Conservation (phyloP, 2,113 vertebrate genomes). For the Ceratotherium simum region DNA sequence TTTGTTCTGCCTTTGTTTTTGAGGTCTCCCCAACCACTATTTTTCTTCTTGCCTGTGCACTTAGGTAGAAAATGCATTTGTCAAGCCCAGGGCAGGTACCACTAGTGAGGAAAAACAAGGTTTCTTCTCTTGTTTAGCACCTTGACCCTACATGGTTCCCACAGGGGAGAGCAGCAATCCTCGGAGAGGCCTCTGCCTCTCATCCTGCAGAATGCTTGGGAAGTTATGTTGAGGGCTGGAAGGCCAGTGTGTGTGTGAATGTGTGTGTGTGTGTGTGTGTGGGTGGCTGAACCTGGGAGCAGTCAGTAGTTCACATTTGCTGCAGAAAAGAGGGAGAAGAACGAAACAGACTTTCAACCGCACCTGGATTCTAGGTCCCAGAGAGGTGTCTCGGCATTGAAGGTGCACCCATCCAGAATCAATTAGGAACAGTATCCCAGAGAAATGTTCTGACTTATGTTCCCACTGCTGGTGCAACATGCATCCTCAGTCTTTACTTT, state of each 20-base stretch:
- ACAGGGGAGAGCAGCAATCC: background rate
- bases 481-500: background rate
- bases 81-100: background rate
- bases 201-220: background rate
- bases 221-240: background rate
- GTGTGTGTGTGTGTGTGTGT: background rate
- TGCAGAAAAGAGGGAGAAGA: background rate
- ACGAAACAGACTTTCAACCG: background rate
- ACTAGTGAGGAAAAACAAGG: background rate
- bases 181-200: background rate
- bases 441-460: background rate
- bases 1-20: background rate
- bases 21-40: background rate
- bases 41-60: background rate
- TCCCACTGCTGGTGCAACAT: fast-evolving
- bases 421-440: background rate
- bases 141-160: background rate
- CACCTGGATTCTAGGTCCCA: background rate
- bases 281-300: background rate
- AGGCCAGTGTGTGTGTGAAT: fast-evolving
- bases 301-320: background rate
- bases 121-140: background rate
- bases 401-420: background rate
- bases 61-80: background rate
- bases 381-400: background rate